phyloP scores from a whole-genome alignment of 2,888 invertebrate genomes.

The Philopedon plagiatum region DNA sequence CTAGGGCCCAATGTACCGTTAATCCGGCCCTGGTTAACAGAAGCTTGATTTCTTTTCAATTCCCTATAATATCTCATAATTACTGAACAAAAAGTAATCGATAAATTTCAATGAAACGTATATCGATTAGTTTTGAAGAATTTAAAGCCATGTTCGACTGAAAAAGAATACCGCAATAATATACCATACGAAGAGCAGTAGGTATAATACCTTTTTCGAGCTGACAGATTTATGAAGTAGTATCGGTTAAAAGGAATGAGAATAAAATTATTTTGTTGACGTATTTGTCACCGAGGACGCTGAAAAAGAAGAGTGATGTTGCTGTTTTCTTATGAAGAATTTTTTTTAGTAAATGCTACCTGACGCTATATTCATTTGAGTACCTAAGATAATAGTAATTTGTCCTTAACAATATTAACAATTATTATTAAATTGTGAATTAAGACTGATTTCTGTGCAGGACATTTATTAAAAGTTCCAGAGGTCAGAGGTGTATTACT shows the following conservation, averaged over 20 bases:
- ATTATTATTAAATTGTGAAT: too few species aligned
- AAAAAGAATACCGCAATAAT: slow-evolving; percentile 34
- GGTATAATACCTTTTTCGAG: slow-evolving; percentile 41
- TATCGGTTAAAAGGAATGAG: slow-evolving; percentile 33
- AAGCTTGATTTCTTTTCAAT: too few species aligned
- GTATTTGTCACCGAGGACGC: slow-evolving; percentile 23
- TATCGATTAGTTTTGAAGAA: slow-evolving; percentile 34
- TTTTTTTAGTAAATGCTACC: too few species aligned
- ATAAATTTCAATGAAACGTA: not conserved
- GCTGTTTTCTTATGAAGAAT: not conserved
- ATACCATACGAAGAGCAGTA: slow-evolving; percentile 25
- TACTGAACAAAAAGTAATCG: not conserved
- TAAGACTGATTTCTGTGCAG: too few species aligned
- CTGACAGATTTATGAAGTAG: slow-evolving; percentile 51
- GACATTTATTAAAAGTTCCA: too few species aligned
- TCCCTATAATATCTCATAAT: too few species aligned
- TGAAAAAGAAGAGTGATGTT: slow-evolving; percentile 22
- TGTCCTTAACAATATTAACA: too few species aligned
- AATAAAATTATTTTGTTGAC: slow-evolving; percentile 37
- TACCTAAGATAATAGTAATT: too few species aligned
- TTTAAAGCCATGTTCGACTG: slow-evolving; percentile 28
- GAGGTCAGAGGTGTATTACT: too few species aligned
- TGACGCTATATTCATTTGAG: too few species aligned
- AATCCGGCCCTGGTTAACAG: too few species aligned
- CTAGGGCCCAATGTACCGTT: too few species aligned